Evolutionary conservation across 2,113 vertebrate species (phyloP), one percentile per base, ranked within the genome.

Genomic region (Xiphophorus couchianus): DNA sequence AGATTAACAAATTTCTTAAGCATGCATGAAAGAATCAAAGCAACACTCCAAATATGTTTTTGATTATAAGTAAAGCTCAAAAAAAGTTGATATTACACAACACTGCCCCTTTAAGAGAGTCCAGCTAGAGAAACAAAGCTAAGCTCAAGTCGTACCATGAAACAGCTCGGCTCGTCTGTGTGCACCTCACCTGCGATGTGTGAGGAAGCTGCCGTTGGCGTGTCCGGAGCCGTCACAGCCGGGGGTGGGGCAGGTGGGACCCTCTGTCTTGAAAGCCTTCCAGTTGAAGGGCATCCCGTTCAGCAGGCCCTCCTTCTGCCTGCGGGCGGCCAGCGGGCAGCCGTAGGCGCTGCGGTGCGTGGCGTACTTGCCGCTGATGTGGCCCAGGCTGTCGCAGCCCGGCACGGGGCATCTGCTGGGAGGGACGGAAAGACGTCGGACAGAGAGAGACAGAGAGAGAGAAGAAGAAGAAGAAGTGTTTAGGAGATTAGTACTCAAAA

Each of bases 291-390:
- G 95, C 0, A 96, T 96, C 35, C 98, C 97, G 0, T 98, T 98
- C 81, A 98, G 94, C 0, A 97, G 94, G 0, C 97, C 97, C 87
- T 99, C 98, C 81, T 98, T 99, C 93, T 99, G 98, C 78, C 97
- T 91, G 78, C 97, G 97, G 33, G 98, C 96, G 0, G 97, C 98
- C 62, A 99, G 91, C 0, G 98, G 98, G 39, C 98, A 99, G 9
- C 98, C 98, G 0, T 98, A 99, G 0, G 98, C 98, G 15, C 98
- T 99, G n/a, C 98, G 97, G 89, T 99, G 98, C 0, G 98, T 99
- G 61, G 98, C 97, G 0, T 99, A 99, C 88, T 99, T 99, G 65
- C 98, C 98, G 0, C 97, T 99, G 90, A 99, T 98, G 91, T 99
- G 98, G 63, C 98, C 98, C 5, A 99, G 94, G 67, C 98, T 98